Base-by-base conservation (phyloP, 2,888 invertebrate species). In the Drosophila mayaguana region DNA sequence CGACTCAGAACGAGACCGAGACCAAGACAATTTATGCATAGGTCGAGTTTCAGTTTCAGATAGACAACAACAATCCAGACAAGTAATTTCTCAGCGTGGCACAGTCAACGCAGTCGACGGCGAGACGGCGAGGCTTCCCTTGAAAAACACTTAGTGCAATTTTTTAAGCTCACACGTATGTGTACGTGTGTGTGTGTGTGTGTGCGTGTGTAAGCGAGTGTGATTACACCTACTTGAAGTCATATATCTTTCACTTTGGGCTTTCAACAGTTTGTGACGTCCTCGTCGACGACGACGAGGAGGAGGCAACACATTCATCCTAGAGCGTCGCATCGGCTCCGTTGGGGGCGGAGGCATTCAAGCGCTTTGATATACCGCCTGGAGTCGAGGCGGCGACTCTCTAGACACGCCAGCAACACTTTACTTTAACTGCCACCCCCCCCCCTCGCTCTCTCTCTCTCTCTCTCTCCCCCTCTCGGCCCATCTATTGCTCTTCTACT, bases 261-360 rank as follows among this genome's bases (percentile, higher is more conserved):
- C 88, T 89, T 88, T 89, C 88, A 89, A 89, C 89, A 89, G 85
- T 87, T 89, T 87, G 85, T 87, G 88, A 84, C 85, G 84, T 81
- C 75, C 71, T 72, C 78, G 76, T 62, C 83, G 74, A 50, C 77
- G 75, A 69, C 75, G 75, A 18, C 51, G 22, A 28, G 28, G 8
- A 28, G 28, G 8, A 28, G 28, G 32, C 16, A 70, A 70, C 80
- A 80, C 80, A 82, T 84, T 84, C 75, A 81, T 80, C 75, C 72
- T 70, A 40, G 32, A 43, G 22, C 59, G 22, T 36, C 45, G 7
- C 51, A 11, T 11, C 45, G 62, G 45, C 16, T 3, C 22, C 22
- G 45, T 50, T 48, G 70, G 63, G 62, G 81, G 86, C 75, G 83
- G 73, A 63, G 78, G 78, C 74, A 67, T 83, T 75, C 72, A 74